Evolutionary conservation across 2,113 vertebrate genomes (phyloP), one percentile per base, ranked within the genome.

Genomic region (Istiophorus platypterus): DNA sequence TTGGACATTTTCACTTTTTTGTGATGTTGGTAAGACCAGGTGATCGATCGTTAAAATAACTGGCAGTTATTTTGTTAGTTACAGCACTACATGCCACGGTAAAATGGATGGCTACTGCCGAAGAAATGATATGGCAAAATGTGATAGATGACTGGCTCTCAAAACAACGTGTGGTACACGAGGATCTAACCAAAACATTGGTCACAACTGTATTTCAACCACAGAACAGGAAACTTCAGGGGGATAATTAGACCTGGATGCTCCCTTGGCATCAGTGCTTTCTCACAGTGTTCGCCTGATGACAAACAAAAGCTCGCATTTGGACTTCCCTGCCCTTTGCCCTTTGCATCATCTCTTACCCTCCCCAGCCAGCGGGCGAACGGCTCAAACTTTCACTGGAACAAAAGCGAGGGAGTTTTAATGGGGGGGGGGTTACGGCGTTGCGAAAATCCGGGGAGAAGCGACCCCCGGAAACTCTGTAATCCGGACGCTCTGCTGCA

Each of bases 311-410:
- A 76, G 34, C 47, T 73, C 69, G 78, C 57, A 54, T 65, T 65
- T 86, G 72, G 56, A 79, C 39, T 71, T 58, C 75, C 45, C 54
- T 78, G 62, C 7, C 65, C 37, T 74, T 49, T 69, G 58, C 67
- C 26, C 54, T 13, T 62, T n/a, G 34, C 42, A 56, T 77, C 64
- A 57, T 82, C 31, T 68, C n/a, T 34, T 15, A 34, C 47, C 61
- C 18, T 7, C 26, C 49, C 58, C 8, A 4, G 8, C 58, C 41
- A 63, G 3, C 57, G 75, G 79, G 69, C 78, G 86, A 83, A 78
- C 59, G 47, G 61, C 58, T 65, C 26, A 62, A 82, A 80, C 78
- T 88, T 76, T 76, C 67, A 64, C 27, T 61, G 76, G 61, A 80
- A 81, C 65, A 72, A 71, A 62, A 59, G 67, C 20, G 54, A 47